These are phyloP conservation scores for Aphidius gifuensis DNA, from an alignment of 1,140 invertebrate species.

Conservation along the genomic window DNA sequence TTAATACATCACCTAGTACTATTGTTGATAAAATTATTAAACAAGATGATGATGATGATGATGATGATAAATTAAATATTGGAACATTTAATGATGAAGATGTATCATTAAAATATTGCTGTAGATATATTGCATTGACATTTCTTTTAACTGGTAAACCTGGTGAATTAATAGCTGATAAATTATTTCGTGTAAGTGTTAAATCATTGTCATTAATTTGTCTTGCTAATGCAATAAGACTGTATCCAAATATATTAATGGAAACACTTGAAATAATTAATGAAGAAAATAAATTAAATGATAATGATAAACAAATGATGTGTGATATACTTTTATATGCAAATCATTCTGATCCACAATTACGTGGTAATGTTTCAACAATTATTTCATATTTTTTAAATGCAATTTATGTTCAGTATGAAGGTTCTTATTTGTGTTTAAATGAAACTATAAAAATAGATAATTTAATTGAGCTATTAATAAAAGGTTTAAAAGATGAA, in stretches of 20 bases:
- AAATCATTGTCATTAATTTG: slow-evolving; percentile 79
- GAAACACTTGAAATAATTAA: slow-evolving; percentile 41
- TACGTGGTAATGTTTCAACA: slow-evolving; percentile 70
- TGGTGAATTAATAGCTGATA: slow-evolving; percentile 63
- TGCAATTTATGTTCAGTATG: slow-evolving; percentile 60
- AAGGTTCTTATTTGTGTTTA: slow-evolving; percentile 48
- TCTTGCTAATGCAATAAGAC: slow-evolving; percentile 64
- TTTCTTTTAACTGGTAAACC: slow-evolving; percentile 71
- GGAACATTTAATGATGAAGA: slow-evolving; percentile 66
- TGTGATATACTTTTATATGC: slow-evolving; percentile 69
- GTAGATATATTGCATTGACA: slow-evolving; percentile 68
- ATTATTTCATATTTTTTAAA: slow-evolving; percentile 68
- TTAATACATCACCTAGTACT: slow-evolving; percentile 27
- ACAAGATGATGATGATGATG: slow-evolving; percentile 30
- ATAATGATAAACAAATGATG: slow-evolving; percentile 58
- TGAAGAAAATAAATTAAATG: slow-evolving; percentile 25
- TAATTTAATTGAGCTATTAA: slow-evolving; percentile 55
- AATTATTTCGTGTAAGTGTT: slow-evolving; percentile 74
- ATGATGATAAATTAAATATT: slow-evolving; percentile 58
- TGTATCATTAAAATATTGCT: slow-evolving; percentile 70
- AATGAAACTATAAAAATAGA: slow-evolving; percentile 48
- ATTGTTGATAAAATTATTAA: background rate
- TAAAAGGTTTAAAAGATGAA: slow-evolving; percentile 65
- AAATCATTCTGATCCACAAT: slow-evolving; percentile 76
- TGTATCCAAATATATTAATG: slow-evolving; percentile 69